Conservation (phyloP, 2,797 vertebrate species). For the Serranus cabrilla region DNA sequence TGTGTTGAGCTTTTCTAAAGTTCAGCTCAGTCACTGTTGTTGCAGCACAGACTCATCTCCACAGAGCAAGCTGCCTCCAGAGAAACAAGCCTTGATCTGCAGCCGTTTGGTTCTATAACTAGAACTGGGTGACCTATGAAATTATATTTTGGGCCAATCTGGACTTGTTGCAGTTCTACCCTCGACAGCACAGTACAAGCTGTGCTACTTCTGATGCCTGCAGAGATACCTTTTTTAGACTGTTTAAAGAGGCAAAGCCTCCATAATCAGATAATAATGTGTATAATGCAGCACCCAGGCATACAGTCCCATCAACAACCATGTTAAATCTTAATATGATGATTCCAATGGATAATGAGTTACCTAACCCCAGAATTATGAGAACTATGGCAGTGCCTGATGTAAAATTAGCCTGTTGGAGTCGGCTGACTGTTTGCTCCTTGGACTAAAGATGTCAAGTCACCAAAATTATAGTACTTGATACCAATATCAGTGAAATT, state of each 20-base stretch:
- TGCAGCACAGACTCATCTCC: slow-evolving; percentile 35
- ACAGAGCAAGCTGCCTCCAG: slow-evolving; percentile 36
- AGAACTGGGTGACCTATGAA: slow-evolving; percentile 84
- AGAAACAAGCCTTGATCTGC: slow-evolving; percentile 57
- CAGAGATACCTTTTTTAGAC: slow-evolving; percentile 32
- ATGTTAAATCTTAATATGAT: background rate
- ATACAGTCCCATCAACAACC: background rate
- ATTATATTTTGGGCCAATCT: slow-evolving; percentile 77
- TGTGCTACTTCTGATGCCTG: slow-evolving; percentile 77
- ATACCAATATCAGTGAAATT: no score
- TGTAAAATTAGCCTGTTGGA: background rate
- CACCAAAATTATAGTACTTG: no score
- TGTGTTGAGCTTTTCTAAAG: slow-evolving; percentile 2
- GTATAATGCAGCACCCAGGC: background rate
- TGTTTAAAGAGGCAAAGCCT: slow-evolving; percentile 19
- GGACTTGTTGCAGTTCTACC: slow-evolving; percentile 73
- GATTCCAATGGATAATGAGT: background rate
- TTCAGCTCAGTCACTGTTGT: slow-evolving; percentile 29
- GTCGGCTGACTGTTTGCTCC: no score
- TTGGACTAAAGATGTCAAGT: no score
- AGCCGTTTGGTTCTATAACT: slow-evolving; percentile 65
- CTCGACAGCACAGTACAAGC: slow-evolving; percentile 62
- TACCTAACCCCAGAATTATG: background rate
- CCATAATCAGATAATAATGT: background rate
- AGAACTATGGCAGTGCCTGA: no score